Conservation (phyloP, 2,888 invertebrate genomes). For the Lasius fuliginosus region DNA sequence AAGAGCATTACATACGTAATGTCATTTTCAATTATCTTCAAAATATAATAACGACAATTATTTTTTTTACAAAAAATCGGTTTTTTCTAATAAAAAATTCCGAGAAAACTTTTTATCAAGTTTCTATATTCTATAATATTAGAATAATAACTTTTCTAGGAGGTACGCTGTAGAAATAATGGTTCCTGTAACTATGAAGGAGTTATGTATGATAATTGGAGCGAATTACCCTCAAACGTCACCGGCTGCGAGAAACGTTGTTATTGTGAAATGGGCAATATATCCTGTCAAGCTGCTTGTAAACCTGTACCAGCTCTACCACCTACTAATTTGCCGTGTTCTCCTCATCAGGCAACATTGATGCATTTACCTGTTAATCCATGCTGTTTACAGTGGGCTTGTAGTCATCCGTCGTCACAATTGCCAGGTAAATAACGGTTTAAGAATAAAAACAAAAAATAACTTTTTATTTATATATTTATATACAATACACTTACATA, state of each 20-base stretch:
- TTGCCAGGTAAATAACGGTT: constrained; percentile 71
- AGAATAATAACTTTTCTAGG: constrained; percentile 82
- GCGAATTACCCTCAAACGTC: constrained; percentile 92
- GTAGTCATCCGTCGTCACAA: constrained; percentile 76
- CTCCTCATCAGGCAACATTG: constrained; percentile 90
- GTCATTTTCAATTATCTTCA: neutral
- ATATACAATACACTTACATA: too few relatives aligned
- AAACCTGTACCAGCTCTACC: constrained; percentile 92
- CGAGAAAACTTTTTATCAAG: neutral
- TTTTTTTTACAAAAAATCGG: neutral
- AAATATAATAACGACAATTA: neutral
- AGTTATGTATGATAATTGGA: constrained; percentile 90
- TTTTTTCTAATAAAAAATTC: neutral
- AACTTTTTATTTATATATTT: too few relatives aligned
- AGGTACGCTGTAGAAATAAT: constrained; percentile 92
- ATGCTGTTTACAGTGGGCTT: constrained; percentile 94
- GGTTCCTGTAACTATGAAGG: constrained; percentile 94
- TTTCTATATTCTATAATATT: neutral
- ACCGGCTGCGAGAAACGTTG: constrained; percentile 95
- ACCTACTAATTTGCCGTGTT: constrained; percentile 92
- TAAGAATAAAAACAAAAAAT: neutral
- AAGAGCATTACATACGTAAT: too few relatives aligned
- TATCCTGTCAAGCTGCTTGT: constrained; percentile 94
- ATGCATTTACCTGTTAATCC: constrained; percentile 91
- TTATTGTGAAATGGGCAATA: constrained; percentile 95